Evolutionary conservation across 2,888 invertebrate genomes (phyloP).

Genomic region (Leucania comma): DNA sequence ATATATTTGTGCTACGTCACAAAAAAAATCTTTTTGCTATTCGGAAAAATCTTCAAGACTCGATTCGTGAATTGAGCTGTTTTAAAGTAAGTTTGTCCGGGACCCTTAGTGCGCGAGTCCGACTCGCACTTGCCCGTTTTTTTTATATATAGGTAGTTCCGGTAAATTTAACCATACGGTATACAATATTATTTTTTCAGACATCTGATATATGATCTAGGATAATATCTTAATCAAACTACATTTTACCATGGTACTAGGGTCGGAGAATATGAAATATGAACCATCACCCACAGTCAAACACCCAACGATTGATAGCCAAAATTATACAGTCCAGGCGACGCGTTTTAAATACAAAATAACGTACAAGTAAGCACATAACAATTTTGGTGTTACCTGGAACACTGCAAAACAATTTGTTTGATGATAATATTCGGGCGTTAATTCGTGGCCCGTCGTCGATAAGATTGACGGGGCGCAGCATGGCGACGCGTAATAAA

Average conservation of each 20-base stretch:
- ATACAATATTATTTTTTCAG: no score
- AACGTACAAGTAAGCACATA: slow-evolving; percentile 53
- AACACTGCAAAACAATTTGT: slow-evolving; percentile 72
- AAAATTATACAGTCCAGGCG: slow-evolving; percentile 46
- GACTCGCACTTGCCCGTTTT: no score
- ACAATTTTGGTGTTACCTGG: slow-evolving; percentile 59
- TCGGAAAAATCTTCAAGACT: no score
- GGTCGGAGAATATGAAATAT: background rate
- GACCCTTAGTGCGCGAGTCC: no score
- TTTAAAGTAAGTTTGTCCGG: no score
- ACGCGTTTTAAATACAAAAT: slow-evolving; percentile 59
- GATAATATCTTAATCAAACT: background rate
- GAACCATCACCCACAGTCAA: slow-evolving; percentile 2
- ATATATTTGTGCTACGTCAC: no score
- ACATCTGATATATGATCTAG: background rate
- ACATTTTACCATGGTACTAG: no score
- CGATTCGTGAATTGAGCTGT: no score
- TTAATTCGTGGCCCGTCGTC: slow-evolving; percentile 71
- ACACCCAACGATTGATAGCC: slow-evolving; percentile 46
- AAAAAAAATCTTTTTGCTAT: no score
- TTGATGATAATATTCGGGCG: slow-evolving; percentile 73
- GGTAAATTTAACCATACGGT: no score
- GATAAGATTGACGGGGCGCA: slow-evolving; percentile 73
- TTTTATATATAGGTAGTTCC: no score
- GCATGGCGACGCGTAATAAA: slow-evolving; percentile 59